Percentiles rank a stretch among this genome's conserved stretches.
phyloP scores from a whole-genome alignment of 2,888 invertebrate species.

The Lochmaea capreae region DNA sequence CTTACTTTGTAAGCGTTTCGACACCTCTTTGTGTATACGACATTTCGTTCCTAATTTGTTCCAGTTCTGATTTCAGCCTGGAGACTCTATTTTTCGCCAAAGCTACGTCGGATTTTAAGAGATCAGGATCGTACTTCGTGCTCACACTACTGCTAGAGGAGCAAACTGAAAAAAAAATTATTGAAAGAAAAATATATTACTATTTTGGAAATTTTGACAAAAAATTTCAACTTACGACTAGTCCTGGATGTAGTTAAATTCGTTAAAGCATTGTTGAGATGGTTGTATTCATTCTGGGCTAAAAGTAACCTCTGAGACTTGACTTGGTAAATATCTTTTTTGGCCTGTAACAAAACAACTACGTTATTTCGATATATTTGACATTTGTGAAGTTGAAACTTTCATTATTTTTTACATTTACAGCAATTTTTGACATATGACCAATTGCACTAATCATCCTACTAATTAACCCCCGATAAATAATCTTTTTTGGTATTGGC shows the following conservation, averaged over 20 bases:
- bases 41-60: constrained; percentile 92
- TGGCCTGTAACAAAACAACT: constrained; percentile 76
- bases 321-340: constrained; percentile 95
- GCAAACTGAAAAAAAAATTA: constrained; percentile 74
- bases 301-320: constrained; percentile 93
- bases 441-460: too few species aligned
- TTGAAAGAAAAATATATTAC: neutral
- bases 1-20: constrained; percentile 90
- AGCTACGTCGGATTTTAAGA: constrained; percentile 91
- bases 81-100: constrained; percentile 90
- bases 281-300: constrained; percentile 96
- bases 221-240: constrained; percentile 79
- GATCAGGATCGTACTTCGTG: constrained; percentile 94
- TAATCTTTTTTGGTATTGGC: too few species aligned
- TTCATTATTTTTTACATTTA: neutral
- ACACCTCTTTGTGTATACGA: constrained; percentile 92
- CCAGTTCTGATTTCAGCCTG: constrained; percentile 87
- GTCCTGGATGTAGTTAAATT: constrained; percentile 90
- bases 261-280: constrained; percentile 85
- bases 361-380: neutral
- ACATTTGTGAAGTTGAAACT: neutral
- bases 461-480: too few species aligned
- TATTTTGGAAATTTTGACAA: neutral
- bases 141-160: constrained; percentile 89
- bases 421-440: too few species aligned